Evolutionary conservation across 2,797 vertebrate genomes (phyloP).

Genomic region (Artibeus jamaicensis): DNA sequence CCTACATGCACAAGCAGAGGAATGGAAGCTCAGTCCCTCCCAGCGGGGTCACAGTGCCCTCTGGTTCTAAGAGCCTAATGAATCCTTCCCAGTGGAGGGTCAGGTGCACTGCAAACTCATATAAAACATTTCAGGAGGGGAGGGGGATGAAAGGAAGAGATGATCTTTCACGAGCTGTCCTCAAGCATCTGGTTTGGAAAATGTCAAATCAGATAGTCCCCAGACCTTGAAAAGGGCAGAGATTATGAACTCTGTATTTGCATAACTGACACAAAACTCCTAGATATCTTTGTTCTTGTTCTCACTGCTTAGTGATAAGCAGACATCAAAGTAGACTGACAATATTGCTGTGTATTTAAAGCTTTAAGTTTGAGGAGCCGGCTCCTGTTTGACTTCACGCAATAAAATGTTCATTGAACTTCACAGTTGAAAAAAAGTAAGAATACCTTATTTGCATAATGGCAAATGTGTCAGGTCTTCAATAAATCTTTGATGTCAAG

Average conservation of each 20-base stretch:
- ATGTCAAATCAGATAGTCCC: conserved; percentile 42
- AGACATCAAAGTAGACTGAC: conserved; percentile 52
- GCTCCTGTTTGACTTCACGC: conserved; percentile 48
- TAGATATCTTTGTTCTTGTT: conserved; percentile 12
- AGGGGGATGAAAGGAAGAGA: not conserved
- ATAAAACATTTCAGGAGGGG: not conserved
- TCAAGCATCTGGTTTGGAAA: conserved; percentile 16
- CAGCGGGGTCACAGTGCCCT: not conserved
- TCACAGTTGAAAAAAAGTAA: conserved; percentile 54
- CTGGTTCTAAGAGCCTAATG: not conserved
- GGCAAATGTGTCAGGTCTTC: conserved; percentile 37
- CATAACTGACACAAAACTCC: not conserved
- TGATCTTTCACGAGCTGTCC: not conserved
- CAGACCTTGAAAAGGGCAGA: conserved; percentile 45
- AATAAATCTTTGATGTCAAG: conserved; percentile 53
- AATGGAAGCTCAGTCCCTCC: not conserved
- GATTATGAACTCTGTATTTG: conserved; percentile 30
- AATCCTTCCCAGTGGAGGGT: not conserved
- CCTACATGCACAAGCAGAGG: not conserved
- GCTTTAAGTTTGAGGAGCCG: conserved; percentile 54
- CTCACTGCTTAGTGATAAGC: not conserved
- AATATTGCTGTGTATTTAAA: conserved; percentile 43
- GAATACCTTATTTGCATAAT: conserved; percentile 57
- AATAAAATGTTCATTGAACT: conserved; percentile 71
- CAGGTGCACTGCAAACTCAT: not conserved